These are phyloP conservation scores for Cataglyphis livida DNA, from an alignment of 2,888 invertebrate species.

Conservation along the genomic window DNA sequence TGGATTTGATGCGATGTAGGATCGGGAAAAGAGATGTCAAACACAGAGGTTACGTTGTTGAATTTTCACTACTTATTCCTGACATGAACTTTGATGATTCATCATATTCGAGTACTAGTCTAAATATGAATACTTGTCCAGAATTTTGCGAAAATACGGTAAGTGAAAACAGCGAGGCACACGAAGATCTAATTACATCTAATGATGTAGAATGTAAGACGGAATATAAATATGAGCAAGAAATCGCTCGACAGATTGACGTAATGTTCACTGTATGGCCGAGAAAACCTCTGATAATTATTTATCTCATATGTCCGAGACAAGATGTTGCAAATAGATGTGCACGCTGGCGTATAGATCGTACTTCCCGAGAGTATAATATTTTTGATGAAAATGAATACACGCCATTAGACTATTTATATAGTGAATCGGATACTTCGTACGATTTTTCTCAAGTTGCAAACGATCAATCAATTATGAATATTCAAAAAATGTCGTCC, in stretches of 20 bases:
- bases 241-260: constrained; percentile 70
- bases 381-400: constrained; percentile 72
- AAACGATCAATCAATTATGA: constrained; percentile 44
- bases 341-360: constrained; percentile 80
- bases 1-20: constrained; percentile 87
- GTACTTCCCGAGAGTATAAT: constrained; percentile 69
- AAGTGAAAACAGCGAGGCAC: not conserved
- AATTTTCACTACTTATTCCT: constrained; percentile 89
- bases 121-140: constrained; percentile 7
- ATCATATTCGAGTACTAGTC: constrained; percentile 23
- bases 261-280: constrained; percentile 79
- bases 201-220: not conserved
- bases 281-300: constrained; percentile 86
- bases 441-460: constrained; percentile 57
- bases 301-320: constrained; percentile 87
- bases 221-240: constrained; percentile 22
- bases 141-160: not conserved
- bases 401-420: not conserved
- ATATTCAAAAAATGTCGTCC: constrained; percentile 76
- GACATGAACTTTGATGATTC: constrained; percentile 77
- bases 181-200: not conserved
- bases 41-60: constrained; percentile 89
- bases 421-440: constrained; percentile 12
- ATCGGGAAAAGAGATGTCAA: constrained; percentile 86
- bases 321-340: constrained; percentile 81